phyloP scores from a whole-genome alignment of 2,113 vertebrate genomes.

The Perognathus longimembris region DNA sequence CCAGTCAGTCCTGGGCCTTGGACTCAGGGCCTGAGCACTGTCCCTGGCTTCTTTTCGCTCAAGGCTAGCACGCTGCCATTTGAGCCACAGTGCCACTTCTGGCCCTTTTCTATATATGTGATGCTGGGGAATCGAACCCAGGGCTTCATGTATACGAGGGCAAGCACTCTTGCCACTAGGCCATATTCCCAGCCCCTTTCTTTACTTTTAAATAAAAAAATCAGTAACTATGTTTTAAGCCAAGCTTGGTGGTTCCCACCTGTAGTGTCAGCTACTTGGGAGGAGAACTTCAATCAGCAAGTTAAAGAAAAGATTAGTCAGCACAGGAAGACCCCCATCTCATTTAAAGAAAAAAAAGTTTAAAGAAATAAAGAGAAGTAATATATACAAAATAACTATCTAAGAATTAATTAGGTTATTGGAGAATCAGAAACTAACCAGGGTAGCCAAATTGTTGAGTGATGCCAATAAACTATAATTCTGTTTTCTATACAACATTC shows the following conservation, averaged over 20 bases:
- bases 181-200: too few species aligned
- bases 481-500: slow-evolving; percentile 29
- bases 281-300: not conserved
- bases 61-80: too few species aligned
- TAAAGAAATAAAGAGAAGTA: not conserved
- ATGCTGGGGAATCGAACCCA: too few species aligned
- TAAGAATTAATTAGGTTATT: not conserved
- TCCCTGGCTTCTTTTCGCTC: too few species aligned
- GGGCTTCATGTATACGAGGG: too few species aligned
- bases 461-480: not conserved
- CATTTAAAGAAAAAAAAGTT: not conserved
- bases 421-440: slow-evolving; percentile 34
- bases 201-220: slow-evolving; percentile 55
- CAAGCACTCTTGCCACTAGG: too few species aligned
- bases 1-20: too few species aligned
- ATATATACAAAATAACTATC: slow-evolving; percentile 53
- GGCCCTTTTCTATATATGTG: too few species aligned
- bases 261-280: not conserved
- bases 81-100: too few species aligned
- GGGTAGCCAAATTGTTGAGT: not conserved
- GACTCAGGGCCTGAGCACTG: too few species aligned
- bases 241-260: not conserved
- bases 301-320: not conserved
- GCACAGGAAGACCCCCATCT: not conserved
- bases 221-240: not conserved